Base-by-base conservation (phyloP, 2,113 vertebrate genomes). In the Sarotherodon lohbergeri region DNA sequence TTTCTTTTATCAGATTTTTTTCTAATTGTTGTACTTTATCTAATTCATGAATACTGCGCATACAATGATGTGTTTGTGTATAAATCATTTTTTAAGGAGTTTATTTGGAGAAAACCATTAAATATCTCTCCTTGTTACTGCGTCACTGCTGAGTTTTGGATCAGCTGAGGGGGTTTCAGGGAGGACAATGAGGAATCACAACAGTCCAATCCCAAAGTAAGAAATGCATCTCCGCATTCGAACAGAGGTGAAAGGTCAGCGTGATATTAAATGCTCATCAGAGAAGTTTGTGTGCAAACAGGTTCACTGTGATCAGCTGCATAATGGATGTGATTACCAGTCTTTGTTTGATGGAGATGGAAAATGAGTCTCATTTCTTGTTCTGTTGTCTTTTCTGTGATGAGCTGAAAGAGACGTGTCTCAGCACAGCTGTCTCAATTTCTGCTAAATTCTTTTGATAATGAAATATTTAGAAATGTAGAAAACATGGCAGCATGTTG, bases 351-450 rank as follows among this genome's bases (percentile, higher is more conserved):
- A 88, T 82, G 82, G 86, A 88, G 84, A 88, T 24, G 87, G 59
- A 88, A 92, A 92, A 88, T 86, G 83, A 86, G 48, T 88, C 86
- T 89, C 39, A 79, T 93, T 85, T 90, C 57, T 82, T 84, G 36
- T 84, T 46, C 80, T 24, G 41, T 87, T 87, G 82, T 90, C 89
- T 56, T 92, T 68, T 19, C 27, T 83, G 84, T 82, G 89, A 86
- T 32, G 85, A 89, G 56, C 88, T 87, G 73, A 86, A 36, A 56
- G 85, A 73, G n/a, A 6, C 3, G 55, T 32, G 19, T 78, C 4
- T 7, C 55, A 36, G 55, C 14, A 5, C 59, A 84, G 88, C 29
- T 55, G 71, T 71, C 34, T 89, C 82, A 8, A 56, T 84, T 83
- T 90, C 66, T 80, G 46, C 76, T 89, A 59, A 89, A 90, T 92